phyloP scores from a whole-genome alignment of 2,113 vertebrate genomes.

The Stictonetta naevosa region DNA sequence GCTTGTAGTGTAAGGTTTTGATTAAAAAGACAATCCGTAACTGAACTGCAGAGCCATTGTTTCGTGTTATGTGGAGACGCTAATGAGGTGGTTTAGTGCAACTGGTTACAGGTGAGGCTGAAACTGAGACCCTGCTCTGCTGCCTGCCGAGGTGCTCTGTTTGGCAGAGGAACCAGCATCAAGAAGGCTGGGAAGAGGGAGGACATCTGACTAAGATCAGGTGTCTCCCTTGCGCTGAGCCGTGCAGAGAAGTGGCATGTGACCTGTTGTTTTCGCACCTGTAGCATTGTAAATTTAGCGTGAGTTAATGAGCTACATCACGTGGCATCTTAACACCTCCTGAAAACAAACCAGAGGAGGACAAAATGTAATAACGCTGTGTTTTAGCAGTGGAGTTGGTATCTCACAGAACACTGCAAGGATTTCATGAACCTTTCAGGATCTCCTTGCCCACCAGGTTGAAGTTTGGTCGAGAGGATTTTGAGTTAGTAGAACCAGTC shows the following conservation, averaged over 20 bases:
- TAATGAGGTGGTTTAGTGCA: slow-evolving; percentile 47
- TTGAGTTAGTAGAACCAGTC: neutral
- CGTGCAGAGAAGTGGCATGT: neutral
- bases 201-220: neutral
- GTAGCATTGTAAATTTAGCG: neutral
- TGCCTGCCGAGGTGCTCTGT: neutral
- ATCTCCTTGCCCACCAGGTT: neutral
- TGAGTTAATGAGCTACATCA: neutral
- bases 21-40: slow-evolving; percentile 67
- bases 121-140: slow-evolving; percentile 39
- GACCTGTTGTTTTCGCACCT: slow-evolving; percentile 26
- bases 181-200: neutral
- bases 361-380: neutral
- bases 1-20: slow-evolving; percentile 68
- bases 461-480: neutral
- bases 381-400: neutral
- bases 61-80: slow-evolving; percentile 7
- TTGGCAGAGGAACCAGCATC: neutral
- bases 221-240: slow-evolving; percentile 13
- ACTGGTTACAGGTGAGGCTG: slow-evolving; percentile 43
- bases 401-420: neutral
- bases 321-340: neutral
- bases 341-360: neutral
- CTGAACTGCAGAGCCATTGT: slow-evolving; percentile 66
- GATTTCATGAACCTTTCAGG: slow-evolving; percentile 12